A percentile compares a stretch with the other conserved stretches of the same genome.
These are phyloP conservation scores for Notothenia rossii DNA, from an alignment of 2,113 vertebrate genomes.

Conservation along the genomic window DNA sequence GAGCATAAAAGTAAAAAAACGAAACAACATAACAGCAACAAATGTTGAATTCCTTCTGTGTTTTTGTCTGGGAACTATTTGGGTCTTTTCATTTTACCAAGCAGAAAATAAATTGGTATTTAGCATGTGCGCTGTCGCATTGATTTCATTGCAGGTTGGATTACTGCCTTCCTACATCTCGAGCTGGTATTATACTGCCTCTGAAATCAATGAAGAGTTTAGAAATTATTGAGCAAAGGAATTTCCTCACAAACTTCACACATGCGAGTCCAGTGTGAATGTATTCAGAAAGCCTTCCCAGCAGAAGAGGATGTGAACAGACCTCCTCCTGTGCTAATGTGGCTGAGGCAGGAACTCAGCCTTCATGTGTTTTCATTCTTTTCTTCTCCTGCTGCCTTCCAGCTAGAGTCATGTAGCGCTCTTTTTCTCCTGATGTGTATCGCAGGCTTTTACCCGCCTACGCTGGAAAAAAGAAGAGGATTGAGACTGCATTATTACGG, in stretches of 20 bases:
- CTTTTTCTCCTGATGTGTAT: slow-evolving; percentile 30
- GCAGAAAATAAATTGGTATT: not conserved
- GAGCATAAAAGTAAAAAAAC: not conserved
- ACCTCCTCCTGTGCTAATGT: slow-evolving; percentile 37
- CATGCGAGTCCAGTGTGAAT: slow-evolving; percentile 11
- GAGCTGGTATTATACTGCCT: not conserved
- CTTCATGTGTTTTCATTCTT: slow-evolving; percentile 19
- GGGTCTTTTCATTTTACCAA: not conserved
- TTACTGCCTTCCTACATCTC: not conserved
- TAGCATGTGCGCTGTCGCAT: not conserved
- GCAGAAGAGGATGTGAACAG: slow-evolving; percentile 1
- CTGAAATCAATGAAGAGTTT: slow-evolving; percentile 8
- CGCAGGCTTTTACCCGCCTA: slow-evolving; percentile 37
- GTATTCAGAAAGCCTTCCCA: slow-evolving; percentile 30
- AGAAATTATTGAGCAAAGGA: slow-evolving; percentile 5
- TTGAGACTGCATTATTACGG: not conserved
- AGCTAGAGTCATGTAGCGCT: slow-evolving; percentile 22
- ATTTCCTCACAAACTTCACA: slow-evolving; percentile 6
- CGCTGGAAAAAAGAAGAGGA: not conserved
- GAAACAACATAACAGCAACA: slow-evolving; percentile 11
- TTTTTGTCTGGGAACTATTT: not conserved
- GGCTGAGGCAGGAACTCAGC: slow-evolving; percentile 23
- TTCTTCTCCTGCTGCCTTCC: slow-evolving; percentile 28
- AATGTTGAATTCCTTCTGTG: slow-evolving; percentile 14
- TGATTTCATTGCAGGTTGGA: not conserved